phyloP scores from a whole-genome alignment of 2,888 invertebrate species.

The Megalurothrips usitatus region DNA sequence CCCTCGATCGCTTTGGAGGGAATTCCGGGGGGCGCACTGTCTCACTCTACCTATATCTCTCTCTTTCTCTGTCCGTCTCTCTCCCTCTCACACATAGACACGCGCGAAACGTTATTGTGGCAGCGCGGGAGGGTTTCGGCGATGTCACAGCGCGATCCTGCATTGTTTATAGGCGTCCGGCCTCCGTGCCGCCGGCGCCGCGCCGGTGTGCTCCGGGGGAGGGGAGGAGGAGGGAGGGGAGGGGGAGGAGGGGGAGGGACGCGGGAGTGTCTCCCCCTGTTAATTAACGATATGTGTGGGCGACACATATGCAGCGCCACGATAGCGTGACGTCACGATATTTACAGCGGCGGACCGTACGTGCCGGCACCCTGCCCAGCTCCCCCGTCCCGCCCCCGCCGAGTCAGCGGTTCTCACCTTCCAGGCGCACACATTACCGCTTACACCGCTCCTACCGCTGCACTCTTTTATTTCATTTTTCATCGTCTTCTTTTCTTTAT shows the following conservation, averaged over 20 bases:
- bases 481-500: too few species aligned
- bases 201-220: neutral
- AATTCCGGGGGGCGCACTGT: too few species aligned
- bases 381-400: too few species aligned
- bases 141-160: neutral
- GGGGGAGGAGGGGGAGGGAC: neutral
- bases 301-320: neutral
- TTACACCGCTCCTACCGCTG: neutral
- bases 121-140: neutral
- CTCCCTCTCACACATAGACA: neutral
- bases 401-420: neutral
- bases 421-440: neutral
- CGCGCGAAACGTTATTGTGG: too few species aligned
- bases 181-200: neutral
- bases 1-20: too few species aligned
- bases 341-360: neutral
- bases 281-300: slow-evolving; percentile 20
- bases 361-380: neutral
- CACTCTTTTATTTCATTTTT: neutral
- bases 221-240: neutral
- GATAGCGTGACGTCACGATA: neutral
- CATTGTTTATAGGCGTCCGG: slow-evolving; percentile 24
- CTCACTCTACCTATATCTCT: neutral
- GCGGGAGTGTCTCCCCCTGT: neutral
- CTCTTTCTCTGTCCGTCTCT: neutral